These are phyloP conservation scores for Latrodectus hesperus DNA, from an alignment of 2,888 invertebrate genomes.

Conservation along the genomic window DNA sequence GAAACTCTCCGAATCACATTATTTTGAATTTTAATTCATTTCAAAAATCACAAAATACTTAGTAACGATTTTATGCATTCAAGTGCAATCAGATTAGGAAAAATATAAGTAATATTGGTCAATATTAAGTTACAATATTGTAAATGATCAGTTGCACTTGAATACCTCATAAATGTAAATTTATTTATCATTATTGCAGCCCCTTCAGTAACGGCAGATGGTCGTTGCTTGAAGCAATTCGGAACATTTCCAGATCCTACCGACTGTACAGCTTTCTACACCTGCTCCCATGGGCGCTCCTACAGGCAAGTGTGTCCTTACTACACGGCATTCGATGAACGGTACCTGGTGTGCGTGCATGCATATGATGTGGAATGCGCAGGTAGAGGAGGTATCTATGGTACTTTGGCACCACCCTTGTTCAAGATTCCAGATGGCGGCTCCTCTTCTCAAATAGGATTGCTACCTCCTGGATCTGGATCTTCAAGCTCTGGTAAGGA, in stretches of 20 bases:
- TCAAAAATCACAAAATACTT: no score
- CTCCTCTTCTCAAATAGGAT: not conserved
- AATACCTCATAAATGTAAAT: not conserved
- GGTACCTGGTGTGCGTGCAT: slow-evolving; percentile 57
- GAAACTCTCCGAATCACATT: no score
- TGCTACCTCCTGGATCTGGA: slow-evolving; percentile 25
- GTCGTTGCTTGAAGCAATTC: slow-evolving; percentile 59
- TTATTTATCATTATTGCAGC: slow-evolving; percentile 26
- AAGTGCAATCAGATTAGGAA: no score
- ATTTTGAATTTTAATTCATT: no score
- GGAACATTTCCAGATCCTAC: slow-evolving; percentile 53
- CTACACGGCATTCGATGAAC: slow-evolving; percentile 62
- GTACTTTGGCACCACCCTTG: slow-evolving; percentile 53
- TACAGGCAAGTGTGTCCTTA: slow-evolving; percentile 53
- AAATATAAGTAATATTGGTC: no score
- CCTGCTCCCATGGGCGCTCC: slow-evolving; percentile 47
- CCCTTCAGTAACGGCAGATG: slow-evolving; percentile 43
- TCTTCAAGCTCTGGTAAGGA: slow-evolving; percentile 43
- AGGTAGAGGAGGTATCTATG: slow-evolving; percentile 58
- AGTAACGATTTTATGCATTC: no score
- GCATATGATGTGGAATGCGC: slow-evolving; percentile 56
- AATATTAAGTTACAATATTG: not conserved
- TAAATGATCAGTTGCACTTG: not conserved
- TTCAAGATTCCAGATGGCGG: slow-evolving; percentile 45
- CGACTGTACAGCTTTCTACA: slow-evolving; percentile 64